These are phyloP conservation scores for Todiramphus saurophagus DNA, from an alignment of 2,113 vertebrate species.

Conservation along the genomic window DNA sequence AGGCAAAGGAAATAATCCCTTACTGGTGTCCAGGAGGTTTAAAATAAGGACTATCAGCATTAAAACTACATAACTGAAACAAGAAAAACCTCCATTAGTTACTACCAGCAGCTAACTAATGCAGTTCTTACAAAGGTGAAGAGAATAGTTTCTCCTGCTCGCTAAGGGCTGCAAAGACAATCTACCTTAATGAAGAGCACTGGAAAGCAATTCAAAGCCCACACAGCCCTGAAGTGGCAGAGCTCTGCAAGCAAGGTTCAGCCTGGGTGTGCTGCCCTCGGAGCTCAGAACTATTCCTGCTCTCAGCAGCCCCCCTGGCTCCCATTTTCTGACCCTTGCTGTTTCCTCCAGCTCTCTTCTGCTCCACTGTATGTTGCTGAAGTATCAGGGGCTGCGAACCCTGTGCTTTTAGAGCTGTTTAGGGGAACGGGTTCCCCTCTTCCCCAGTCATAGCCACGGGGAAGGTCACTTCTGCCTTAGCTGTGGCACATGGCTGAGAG, in stretches of 20 bases:
- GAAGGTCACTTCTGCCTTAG: background rate
- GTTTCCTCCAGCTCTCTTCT: background rate
- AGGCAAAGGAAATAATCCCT: background rate
- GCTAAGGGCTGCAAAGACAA: background rate
- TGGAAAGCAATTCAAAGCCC: background rate
- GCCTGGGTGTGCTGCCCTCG: background rate
- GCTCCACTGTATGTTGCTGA: accelerated
- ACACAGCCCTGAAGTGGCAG: background rate
- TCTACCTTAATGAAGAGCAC: background rate
- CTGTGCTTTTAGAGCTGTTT: background rate
- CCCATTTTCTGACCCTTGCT: background rate
- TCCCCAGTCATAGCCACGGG: background rate
- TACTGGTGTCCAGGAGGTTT: background rate
- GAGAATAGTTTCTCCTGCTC: background rate
- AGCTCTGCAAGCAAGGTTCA: background rate
- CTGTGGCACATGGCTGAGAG: background rate
- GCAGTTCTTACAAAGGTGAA: background rate
- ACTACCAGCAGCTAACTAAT: background rate
- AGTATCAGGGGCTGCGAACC: accelerated
- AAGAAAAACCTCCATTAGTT: background rate
- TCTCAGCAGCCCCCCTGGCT: background rate
- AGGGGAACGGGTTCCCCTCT: background rate
- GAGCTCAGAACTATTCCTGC: background rate
- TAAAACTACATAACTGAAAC: background rate
- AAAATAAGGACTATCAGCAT: background rate